Base-by-base conservation (phyloP, 2,888 invertebrate genomes). In the Anorthoa munda region DNA sequence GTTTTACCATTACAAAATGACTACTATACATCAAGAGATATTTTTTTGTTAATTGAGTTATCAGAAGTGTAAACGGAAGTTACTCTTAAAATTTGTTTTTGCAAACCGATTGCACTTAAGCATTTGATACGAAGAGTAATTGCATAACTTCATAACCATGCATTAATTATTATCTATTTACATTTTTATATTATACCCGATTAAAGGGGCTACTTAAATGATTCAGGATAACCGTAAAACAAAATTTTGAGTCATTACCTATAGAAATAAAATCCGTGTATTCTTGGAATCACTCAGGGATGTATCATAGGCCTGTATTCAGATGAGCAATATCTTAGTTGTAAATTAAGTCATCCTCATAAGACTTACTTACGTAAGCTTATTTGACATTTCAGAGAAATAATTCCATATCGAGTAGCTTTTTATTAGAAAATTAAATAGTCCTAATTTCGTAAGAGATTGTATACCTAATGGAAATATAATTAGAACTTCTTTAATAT, bases 41-140 rank as follows among this genome's bases (percentile, higher is more conserved):
- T 48, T 64, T 75, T 75, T 56, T 76, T 56, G 18, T 21, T 15
- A 21, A 26, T 31, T 0, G 9, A 45, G 5, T 76, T 58, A 46
- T 9, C 5, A 21, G 55, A 56, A 48, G 2, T 45, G 2, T 75
- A 50, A 21, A 31, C 11, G 26, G 50, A 51, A 59, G 17, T 46
- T 13, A 59, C 1, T 46, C 23, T 31, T 2, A 23, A 59, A 23
- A 39, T n/a, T 18, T 17, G 11, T 18, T 45, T 75, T 50, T 39
- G 12, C n/a, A 45, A 46, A n/a, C 23, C n/a, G 23, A 74, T 66
- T 31, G 1, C 4, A 75, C 45, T 23, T 23, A 61, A 66, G 7
- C n/a, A 1, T 74, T 4, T 76, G 23, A 76, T 66, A 31, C 1
- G 5, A n/a, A 23, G 1, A 26, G 0, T 56, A 39, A 63, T 48